Conservation (phyloP, 2,797 vertebrate genomes). For the Myiotriccus ornatus region DNA sequence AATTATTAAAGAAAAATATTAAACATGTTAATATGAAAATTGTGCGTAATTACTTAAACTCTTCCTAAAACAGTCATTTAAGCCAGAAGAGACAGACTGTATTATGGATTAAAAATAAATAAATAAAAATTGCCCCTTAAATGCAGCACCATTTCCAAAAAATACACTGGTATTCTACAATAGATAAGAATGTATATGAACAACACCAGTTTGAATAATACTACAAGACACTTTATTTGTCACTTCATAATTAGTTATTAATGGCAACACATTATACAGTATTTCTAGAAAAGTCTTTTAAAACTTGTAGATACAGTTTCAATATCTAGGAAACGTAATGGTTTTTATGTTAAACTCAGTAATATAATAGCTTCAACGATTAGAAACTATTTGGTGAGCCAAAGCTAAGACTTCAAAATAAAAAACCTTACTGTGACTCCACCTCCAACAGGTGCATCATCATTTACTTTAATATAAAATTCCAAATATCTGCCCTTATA, state of each 20-base stretch:
- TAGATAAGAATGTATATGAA: not conserved
- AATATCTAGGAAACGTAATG: not conserved
- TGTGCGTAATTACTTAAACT: not conserved
- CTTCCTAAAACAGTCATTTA: not conserved
- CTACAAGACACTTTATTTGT: conserved; percentile 33
- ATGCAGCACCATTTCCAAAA: not conserved
- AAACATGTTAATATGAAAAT: not conserved
- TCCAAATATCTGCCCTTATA: not conserved
- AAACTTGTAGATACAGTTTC: not conserved
- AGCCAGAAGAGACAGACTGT: not conserved
- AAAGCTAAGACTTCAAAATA: not conserved
- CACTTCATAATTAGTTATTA: not conserved
- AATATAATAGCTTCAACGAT: not conserved
- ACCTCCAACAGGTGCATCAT: not conserved
- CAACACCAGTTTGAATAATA: not conserved
- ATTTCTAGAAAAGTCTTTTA: conserved; percentile 24
- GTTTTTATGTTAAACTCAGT: not conserved
- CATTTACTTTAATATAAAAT: not conserved
- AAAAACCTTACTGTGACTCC: not conserved
- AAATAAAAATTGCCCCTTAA: not conserved
- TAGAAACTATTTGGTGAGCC: not conserved
- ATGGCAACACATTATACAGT: not conserved
- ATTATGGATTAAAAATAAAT: not conserved
- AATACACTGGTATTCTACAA: not conserved
- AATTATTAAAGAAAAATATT: not conserved